phyloP scores from a whole-genome alignment of 1,140 invertebrate species.

The Diorhabda carinulata region DNA sequence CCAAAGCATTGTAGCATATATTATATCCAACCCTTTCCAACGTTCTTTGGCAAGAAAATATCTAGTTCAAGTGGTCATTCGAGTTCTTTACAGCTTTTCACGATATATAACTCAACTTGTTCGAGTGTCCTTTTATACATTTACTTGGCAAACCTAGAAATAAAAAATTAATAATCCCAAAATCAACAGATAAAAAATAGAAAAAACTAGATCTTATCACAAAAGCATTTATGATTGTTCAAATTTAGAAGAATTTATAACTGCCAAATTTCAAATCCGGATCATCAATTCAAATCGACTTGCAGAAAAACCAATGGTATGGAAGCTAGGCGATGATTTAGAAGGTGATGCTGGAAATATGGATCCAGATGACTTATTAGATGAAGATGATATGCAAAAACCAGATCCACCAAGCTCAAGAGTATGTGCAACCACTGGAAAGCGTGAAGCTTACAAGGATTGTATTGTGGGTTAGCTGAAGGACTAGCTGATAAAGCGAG shows the following conservation, averaged over 20 bases:
- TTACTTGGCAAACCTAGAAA: too few relatives aligned
- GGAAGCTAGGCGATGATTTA: conserved; percentile 61
- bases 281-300: conserved; percentile 52
- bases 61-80: too few relatives aligned
- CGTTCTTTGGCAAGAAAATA: too few relatives aligned
- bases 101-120: too few relatives aligned
- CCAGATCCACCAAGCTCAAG: conserved; percentile 74
- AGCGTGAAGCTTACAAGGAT: conserved; percentile 96
- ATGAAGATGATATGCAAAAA: conserved; percentile 84
- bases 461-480: conserved; percentile 96
- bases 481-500: conserved; percentile 70
- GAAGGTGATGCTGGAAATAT: conserved; percentile 79
- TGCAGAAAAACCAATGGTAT: conserved; percentile 54
- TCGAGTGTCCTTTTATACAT: too few relatives aligned
- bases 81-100: too few relatives aligned
- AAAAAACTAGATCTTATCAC: conserved; percentile 56
- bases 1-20: too few relatives aligned
- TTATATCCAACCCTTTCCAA: too few relatives aligned
- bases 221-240: conserved; percentile 60
- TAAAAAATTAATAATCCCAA: conserved; percentile 39
- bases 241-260: conserved; percentile 47
- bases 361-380: conserved; percentile 80
- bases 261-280: conserved; percentile 64
- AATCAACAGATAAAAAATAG: conserved; percentile 43
- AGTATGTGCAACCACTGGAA: conserved; percentile 87